Evolutionary conservation across 2,797 vertebrate genomes (phyloP).

Genomic region (Glossophaga mutica): DNA sequence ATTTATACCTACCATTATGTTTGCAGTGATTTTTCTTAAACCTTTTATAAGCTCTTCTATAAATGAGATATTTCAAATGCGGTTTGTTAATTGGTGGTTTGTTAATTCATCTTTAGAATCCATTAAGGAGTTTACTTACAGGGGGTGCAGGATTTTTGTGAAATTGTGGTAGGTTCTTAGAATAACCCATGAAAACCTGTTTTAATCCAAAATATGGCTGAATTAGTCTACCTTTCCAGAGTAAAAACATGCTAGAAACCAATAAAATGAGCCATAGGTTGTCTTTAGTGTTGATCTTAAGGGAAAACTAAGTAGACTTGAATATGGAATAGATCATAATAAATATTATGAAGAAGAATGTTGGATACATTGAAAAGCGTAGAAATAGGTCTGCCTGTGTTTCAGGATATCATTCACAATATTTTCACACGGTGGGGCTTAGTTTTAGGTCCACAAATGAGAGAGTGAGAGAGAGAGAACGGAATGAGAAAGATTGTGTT

Average conservation of each 20-base stretch:
- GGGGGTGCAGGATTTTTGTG: background rate
- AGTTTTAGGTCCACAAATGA: background rate
- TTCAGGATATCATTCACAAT: background rate
- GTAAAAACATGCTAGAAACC: background rate
- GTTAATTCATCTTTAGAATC: background rate
- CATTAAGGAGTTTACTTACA: background rate
- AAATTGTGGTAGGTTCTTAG: background rate
- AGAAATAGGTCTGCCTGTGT: background rate
- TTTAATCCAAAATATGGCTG: background rate
- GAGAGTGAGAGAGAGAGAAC: background rate
- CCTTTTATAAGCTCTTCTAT: background rate
- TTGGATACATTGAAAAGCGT: constrained; percentile 13
- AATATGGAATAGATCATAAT: background rate
- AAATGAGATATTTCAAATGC: background rate
- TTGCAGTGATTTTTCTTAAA: constrained; percentile 16
- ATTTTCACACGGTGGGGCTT: background rate
- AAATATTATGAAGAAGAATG: background rate
- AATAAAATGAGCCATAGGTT: background rate
- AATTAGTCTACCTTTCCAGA: background rate
- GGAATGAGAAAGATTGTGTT: background rate
- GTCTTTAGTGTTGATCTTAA: background rate
- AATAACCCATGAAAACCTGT: background rate
- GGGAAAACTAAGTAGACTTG: background rate
- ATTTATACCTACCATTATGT: background rate
- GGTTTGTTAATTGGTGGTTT: background rate